Evolutionary conservation across 2,797 vertebrate species (phyloP).

Genomic region (Loriculus beryllinus): DNA sequence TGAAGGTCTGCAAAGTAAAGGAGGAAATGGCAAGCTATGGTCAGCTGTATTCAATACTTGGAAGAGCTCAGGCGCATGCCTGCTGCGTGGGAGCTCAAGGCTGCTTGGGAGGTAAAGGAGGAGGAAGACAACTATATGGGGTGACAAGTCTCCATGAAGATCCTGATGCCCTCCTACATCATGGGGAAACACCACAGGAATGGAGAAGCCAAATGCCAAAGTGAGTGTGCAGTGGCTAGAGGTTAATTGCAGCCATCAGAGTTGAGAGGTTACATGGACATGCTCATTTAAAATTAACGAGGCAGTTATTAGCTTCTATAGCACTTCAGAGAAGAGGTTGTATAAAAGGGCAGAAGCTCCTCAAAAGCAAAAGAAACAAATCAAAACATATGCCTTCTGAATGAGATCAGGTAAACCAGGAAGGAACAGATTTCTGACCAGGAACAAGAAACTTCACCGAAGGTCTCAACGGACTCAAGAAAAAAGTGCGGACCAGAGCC

Average conservation of each 20-base stretch:
- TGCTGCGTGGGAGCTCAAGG: not conserved
- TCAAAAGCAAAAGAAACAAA: not conserved
- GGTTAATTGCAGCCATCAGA: conserved; percentile 59
- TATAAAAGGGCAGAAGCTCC: not conserved
- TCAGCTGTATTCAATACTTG: not conserved
- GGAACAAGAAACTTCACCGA: not conserved
- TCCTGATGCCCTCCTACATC: not conserved
- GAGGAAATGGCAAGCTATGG: conserved; percentile 20
- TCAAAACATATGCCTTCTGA: not conserved
- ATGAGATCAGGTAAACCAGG: not conserved
- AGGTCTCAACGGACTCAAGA: not conserved
- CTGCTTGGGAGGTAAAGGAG: not conserved
- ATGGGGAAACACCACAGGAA: not conserved
- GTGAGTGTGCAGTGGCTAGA: not conserved
- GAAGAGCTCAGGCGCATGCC: accelerated
- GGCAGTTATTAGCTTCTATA: conserved; percentile 35
- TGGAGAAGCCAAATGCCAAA: not conserved
- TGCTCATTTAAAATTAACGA: conserved; percentile 52
- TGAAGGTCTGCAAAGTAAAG: not conserved
- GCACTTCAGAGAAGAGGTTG: conserved; percentile 27
- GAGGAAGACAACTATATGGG: not conserved
- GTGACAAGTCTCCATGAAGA: not conserved
- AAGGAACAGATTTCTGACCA: not conserved
- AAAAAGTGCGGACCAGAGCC: not conserved
- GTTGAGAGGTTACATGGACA: conserved; percentile 42